phyloP scores from a whole-genome alignment of 1,140 invertebrate genomes.

The Manduca sexta region DNA sequence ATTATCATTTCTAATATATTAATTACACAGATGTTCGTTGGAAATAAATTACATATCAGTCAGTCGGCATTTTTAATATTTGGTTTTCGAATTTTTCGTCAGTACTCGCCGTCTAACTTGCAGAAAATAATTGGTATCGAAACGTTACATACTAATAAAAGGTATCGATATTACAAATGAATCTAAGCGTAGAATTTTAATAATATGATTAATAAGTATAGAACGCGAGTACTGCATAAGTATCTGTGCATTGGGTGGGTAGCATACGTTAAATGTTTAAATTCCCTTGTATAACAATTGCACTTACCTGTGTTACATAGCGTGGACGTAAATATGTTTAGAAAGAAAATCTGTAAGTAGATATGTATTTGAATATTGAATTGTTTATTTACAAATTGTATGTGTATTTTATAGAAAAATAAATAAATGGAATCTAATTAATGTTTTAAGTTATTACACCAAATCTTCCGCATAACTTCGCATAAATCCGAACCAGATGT shows the following conservation, averaged over 20 bases:
- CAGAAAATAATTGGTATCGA: too few relatives aligned
- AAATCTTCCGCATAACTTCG: too few relatives aligned
- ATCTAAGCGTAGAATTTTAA: too few relatives aligned
- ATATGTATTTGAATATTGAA: conserved; percentile 66
- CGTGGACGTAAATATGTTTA: conserved; percentile 46
- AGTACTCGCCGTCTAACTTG: too few relatives aligned
- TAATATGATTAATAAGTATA: too few relatives aligned
- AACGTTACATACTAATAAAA: too few relatives aligned
- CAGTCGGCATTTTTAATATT: conserved; percentile 1
- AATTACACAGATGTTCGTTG: conserved; percentile 1
- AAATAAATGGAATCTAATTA: conserved; percentile 37
- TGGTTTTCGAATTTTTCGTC: background rate
- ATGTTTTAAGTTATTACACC: conserved; percentile 4
- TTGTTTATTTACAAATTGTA: conserved; percentile 72
- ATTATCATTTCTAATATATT: background rate
- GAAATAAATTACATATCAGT: conserved; percentile 45
- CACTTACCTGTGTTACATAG: conserved; percentile 25
- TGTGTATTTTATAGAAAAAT: conserved; percentile 72
- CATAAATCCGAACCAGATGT: too few relatives aligned
- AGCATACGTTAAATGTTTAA: conserved; percentile 1
- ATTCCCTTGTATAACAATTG: conserved; percentile 5
- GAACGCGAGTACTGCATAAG: too few relatives aligned
- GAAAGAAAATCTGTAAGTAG: conserved; percentile 45
- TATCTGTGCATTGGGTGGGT: background rate
- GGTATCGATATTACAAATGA: too few relatives aligned